Evolutionary conservation across 2,888 invertebrate species (phyloP).

Genomic region (Fabriciana adippe): DNA sequence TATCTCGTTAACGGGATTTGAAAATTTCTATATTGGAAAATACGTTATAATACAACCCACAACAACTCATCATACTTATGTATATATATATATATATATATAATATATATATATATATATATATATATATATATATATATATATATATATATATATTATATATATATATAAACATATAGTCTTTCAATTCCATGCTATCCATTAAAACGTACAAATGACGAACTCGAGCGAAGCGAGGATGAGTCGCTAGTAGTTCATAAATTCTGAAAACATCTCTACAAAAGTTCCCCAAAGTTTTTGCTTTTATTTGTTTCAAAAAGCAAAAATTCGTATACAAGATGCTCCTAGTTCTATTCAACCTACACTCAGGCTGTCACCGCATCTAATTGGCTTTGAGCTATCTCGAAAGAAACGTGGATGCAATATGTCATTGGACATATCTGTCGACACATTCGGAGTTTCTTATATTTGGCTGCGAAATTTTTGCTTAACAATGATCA

Average conservation of each 20-base stretch:
- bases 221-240: too few relatives aligned
- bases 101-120: background rate
- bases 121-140: background rate
- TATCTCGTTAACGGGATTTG: too few relatives aligned
- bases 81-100: background rate
- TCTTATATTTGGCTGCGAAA: background rate
- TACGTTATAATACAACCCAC: too few relatives aligned
- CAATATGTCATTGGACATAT: conserved; percentile 55
- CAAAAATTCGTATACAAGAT: conserved; percentile 22
- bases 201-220: too few relatives aligned
- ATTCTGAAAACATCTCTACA: background rate
- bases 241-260: background rate
- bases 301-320: conserved; percentile 23
- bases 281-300: conserved; percentile 3
- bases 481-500: background rate
- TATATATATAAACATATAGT: too few relatives aligned
- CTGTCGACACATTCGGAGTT: conserved; percentile 40
- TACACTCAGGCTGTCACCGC: conserved; percentile 60
- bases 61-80: too few relatives aligned
- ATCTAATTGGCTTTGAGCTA: conserved; percentile 79
- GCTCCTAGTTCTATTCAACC: conserved; percentile 23
- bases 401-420: conserved; percentile 62
- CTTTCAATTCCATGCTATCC: too few relatives aligned
- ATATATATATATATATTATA: too few relatives aligned
- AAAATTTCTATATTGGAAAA: too few relatives aligned